A percentile compares a stretch with the other conserved stretches of the same genome.
Evolutionary conservation across 1,140 invertebrate species (phyloP).

Genomic region (Orius insidiosus): DNA sequence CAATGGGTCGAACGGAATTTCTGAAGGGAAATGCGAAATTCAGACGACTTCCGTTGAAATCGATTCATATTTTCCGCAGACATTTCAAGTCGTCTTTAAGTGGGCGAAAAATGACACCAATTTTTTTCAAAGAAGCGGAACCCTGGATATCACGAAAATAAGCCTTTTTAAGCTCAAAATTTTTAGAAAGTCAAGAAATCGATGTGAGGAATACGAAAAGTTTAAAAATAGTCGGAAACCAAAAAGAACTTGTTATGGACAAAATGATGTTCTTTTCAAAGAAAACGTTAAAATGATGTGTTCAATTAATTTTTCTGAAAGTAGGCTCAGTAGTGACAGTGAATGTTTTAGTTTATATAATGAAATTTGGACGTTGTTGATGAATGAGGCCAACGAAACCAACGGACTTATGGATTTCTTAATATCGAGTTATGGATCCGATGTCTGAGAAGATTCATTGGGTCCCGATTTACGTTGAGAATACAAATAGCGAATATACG

Average conservation of each 20-base stretch:
- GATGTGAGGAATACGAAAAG: not conserved
- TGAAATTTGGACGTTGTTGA: not conserved
- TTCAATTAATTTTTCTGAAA: not conserved
- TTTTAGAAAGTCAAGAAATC: not conserved
- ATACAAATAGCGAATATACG: not conserved
- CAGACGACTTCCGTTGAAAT: constrained; percentile 24
- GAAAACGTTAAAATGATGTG: constrained; percentile 10
- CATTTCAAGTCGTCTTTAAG: constrained; percentile 30
- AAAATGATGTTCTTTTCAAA: constrained; percentile 8
- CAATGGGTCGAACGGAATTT: constrained; percentile 37
- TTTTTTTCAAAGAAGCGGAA: constrained; percentile 37
- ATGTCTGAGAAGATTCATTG: constrained; percentile 8
- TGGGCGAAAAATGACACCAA: constrained; percentile 24
- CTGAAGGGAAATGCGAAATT: constrained; percentile 27
- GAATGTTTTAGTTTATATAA: not conserved
- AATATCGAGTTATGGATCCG: constrained; percentile 14
- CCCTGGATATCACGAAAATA: constrained; percentile 44
- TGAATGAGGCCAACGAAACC: not conserved
- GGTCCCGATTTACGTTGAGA: constrained; percentile 14
- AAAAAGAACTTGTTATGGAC: constrained; percentile 5
- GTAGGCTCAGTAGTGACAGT: no score
- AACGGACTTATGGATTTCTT: not conserved
- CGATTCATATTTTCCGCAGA: constrained; percentile 27
- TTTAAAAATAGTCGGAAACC: not conserved
- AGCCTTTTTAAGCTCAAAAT: constrained; percentile 34